Evolutionary conservation across 2,888 invertebrate genomes (phyloP).

Genomic region (Deilephila porcellus): DNA sequence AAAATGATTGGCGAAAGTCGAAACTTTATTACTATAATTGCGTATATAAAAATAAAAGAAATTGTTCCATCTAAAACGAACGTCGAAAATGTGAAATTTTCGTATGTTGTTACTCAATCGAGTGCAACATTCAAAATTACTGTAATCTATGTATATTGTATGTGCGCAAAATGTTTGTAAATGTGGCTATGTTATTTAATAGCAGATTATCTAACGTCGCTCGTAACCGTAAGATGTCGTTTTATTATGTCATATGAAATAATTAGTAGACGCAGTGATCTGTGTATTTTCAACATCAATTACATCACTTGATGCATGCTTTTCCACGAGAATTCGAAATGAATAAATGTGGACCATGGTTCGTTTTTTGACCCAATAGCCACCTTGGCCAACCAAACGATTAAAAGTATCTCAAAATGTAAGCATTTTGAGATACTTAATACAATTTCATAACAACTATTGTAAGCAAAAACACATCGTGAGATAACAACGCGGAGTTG

Average conservation of each 20-base stretch:
- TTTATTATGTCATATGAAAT: too few relatives aligned
- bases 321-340: too few relatives aligned
- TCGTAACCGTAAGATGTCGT: neutral
- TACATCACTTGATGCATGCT: too few relatives aligned
- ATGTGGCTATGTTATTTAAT: neutral
- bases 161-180: neutral
- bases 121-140: neutral
- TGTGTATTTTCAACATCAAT: too few relatives aligned
- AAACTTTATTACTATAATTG: neutral
- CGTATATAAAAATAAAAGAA: slow-evolving; percentile 8
- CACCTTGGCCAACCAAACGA: too few relatives aligned
- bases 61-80: neutral
- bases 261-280: too few relatives aligned
- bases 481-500: neutral
- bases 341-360: too few relatives aligned
- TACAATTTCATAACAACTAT: neutral
- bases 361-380: too few relatives aligned
- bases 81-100: neutral
- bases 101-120: neutral
- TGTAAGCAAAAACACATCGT: neutral
- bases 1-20: slow-evolving; percentile 13
- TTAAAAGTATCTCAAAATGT: neutral
- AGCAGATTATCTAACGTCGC: neutral
- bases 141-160: neutral
- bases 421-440: too few relatives aligned